Evolutionary conservation across 2,888 invertebrate genomes (phyloP), one percentile per base, ranked within the genome.

Genomic region (Junonia oenone): DNA sequence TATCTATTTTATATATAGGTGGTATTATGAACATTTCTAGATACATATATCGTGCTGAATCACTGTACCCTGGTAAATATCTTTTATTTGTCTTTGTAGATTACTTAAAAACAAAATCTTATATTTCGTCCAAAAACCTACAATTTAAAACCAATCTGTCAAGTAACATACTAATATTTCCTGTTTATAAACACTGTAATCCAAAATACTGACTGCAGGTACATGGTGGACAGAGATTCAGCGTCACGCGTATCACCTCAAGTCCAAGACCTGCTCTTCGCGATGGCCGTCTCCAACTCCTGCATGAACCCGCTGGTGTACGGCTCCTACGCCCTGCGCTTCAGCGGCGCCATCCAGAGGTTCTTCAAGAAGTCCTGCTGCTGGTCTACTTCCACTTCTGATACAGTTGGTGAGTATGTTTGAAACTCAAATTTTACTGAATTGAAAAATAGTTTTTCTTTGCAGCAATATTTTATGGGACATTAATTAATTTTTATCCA

Each of bases 241-340:
- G 95, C 95, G 0, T 73, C 87, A 29, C 83, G 88, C 27, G 91
- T 96, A 0, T 93, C 95, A 26, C 83, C 85, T 0, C 90, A 92
- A 64, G 80, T 95, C 0, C 95, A 95, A 69, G 94, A 95, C 69
- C 86, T 92, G 26, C 84, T 95, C 46, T 95, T 95, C 74, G 92
- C 95, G 71, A 95, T 95, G 92, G 95, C 95, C 0, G 95, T 95
- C 2, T 94, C 94, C 62, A 96, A 96, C 81, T 95, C 95, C 14
- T 95, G 95, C 79, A 93, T 95, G 90, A 95, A 96, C 81, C 95
- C 96, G 0, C 81, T 96, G 38, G 95, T 96, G 4, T 96, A 96
- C 74, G 95, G 95, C 15, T 93, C 93, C 61, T 94, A 94, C 73
- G 92, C 93, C 17, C 68, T 89, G 35, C 73, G 81, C 56, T 67